A percentile compares a stretch with the other conserved stretches of the same genome.
phyloP scores from a whole-genome alignment of 1,140 invertebrate genomes.

The Arion vulgaris region DNA sequence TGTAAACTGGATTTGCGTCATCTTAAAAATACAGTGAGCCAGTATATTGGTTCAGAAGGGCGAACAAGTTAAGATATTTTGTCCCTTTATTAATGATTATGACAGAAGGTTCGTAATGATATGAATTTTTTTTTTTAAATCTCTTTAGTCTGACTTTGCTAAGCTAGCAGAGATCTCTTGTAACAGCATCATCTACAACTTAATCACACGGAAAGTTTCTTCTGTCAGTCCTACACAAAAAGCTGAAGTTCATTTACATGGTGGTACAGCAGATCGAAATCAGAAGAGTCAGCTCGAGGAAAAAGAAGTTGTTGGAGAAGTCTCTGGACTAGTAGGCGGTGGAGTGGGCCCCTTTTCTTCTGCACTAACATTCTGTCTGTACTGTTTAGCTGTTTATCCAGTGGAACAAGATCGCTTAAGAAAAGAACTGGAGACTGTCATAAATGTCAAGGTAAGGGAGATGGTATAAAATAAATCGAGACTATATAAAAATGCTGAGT shows the following conservation, averaged over 20 bases:
- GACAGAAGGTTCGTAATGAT: too few relatives aligned
- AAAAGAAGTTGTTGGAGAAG: slow-evolving; percentile 8
- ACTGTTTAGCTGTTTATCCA: slow-evolving; percentile 13
- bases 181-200: slow-evolving; percentile 13
- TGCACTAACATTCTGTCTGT: slow-evolving; percentile 25
- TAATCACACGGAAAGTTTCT: neutral
- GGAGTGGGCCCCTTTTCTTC: slow-evolving; percentile 20
- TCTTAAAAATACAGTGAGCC: too few relatives aligned
- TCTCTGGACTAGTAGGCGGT: slow-evolving; percentile 19
- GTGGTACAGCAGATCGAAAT: neutral
- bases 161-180: neutral
- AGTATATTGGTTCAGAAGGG: too few relatives aligned
- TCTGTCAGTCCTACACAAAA: neutral
- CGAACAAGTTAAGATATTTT: too few relatives aligned
- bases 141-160: neutral
- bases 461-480: neutral
- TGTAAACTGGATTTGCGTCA: too few relatives aligned
- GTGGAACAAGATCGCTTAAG: neutral
- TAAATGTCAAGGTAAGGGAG: slow-evolving; percentile 18
- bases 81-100: too few relatives aligned
- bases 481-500: neutral
- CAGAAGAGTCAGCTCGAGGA: neutral
- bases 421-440: neutral
- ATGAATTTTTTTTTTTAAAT: neutral
- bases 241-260: neutral